Conservation (phyloP, 2,113 vertebrate genomes). For the Vulpes lagopus region DNA sequence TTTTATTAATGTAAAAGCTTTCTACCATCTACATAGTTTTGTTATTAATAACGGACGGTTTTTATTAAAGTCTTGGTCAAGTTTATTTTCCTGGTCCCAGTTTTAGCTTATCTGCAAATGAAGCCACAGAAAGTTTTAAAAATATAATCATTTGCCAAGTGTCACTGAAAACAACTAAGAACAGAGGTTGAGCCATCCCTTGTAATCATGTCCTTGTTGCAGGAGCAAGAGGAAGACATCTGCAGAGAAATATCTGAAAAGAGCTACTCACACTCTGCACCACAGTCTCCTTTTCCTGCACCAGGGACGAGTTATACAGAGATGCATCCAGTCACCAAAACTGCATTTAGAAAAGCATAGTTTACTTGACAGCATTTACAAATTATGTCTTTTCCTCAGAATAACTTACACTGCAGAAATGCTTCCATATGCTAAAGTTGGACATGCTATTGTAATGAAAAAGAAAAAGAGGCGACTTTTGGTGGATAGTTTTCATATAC, state of each 20-base stretch:
- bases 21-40: not conserved
- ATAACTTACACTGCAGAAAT: constrained; percentile 64
- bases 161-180: not conserved
- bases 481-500: constrained; percentile 36
- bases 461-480: constrained; percentile 35
- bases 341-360: constrained; percentile 44
- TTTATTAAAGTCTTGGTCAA: constrained; percentile 38
- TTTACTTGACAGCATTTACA: constrained; percentile 77
- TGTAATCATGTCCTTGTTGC: not conserved
- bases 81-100: not conserved
- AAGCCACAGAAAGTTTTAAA: constrained; percentile 50
- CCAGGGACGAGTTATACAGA: not conserved
- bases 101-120: constrained; percentile 56
- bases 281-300: not conserved
- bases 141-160: constrained; percentile 7
- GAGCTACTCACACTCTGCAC: not conserved
- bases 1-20: constrained; percentile 50
- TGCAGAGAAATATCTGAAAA: constrained; percentile 42
- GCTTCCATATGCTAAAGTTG: constrained; percentile 76
- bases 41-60: not conserved
- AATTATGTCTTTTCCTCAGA: constrained; percentile 70
- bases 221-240: not conserved
- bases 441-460: constrained; percentile 34
- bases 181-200: not conserved
- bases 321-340: not conserved